Conservation (phyloP, 37 sponge, comb jelly and placozoan genomes). For the Trichoplax adhaerens region DNA sequence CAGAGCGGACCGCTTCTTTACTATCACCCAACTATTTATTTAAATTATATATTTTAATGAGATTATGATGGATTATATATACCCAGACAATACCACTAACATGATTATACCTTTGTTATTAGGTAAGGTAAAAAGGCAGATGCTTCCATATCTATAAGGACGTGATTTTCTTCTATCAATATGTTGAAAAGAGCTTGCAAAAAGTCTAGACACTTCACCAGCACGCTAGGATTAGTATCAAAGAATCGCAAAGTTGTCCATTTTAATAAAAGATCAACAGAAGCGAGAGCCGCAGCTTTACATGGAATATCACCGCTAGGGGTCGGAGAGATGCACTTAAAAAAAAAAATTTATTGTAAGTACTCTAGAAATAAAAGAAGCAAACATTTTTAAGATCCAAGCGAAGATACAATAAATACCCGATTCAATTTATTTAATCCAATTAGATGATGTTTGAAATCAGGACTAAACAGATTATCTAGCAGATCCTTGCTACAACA, state of each 20-base stretch:
- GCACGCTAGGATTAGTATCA: slow-evolving; percentile 75
- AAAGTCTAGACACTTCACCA: slow-evolving; percentile 67
- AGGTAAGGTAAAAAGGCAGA: slow-evolving; percentile 63
- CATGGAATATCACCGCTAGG: slow-evolving; percentile 9
- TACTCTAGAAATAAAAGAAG: background rate
- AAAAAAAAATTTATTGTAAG: no score
- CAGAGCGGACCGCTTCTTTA: slow-evolving; percentile 77
- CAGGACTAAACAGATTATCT: slow-evolving; percentile 58
- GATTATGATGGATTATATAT: background rate
- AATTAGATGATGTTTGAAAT: slow-evolving; percentile 69
- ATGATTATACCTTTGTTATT: slow-evolving; percentile 39
- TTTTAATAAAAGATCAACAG: slow-evolving; percentile 54
- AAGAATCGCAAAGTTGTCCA: slow-evolving; percentile 68
- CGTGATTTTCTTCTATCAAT: slow-evolving; percentile 21
- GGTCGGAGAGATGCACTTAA: no score
- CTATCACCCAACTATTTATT: slow-evolving; percentile 57
- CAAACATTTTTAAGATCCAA: background rate
- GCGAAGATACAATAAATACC: slow-evolving; percentile 6
- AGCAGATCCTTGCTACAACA: slow-evolving; percentile 43
- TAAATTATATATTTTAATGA: background rate
- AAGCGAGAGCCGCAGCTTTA: slow-evolving; percentile 33
- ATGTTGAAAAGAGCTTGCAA: slow-evolving; percentile 34
- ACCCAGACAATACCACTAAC: background rate
- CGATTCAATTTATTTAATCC: slow-evolving; percentile 49
- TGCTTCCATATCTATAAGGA: slow-evolving; percentile 67